phyloP scores from a whole-genome alignment of 2,113 vertebrate species.

The Australoheros scitulus region DNA sequence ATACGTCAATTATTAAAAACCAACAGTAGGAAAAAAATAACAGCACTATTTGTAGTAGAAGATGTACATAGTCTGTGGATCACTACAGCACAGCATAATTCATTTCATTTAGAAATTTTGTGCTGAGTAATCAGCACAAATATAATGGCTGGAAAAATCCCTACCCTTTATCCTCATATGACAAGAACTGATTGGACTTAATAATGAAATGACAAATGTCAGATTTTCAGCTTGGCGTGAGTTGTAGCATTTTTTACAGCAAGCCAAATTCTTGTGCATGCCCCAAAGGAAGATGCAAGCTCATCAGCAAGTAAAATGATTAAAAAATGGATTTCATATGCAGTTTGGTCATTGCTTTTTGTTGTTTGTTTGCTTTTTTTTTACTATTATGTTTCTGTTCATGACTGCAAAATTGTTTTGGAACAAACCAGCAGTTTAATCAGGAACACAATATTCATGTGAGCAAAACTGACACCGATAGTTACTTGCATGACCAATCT shows the following conservation, averaged over 20 bases:
- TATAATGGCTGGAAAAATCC: neutral
- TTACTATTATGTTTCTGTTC: neutral
- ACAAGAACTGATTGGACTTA: constrained; percentile 56
- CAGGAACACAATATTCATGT: neutral
- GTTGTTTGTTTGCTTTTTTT: too few relatives aligned
- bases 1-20: constrained; percentile 52
- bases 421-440: neutral
- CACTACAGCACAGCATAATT: constrained; percentile 29
- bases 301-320: neutral
- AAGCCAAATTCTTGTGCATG: neutral
- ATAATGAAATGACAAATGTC: constrained; percentile 75
- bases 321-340: neutral
- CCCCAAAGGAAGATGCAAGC: neutral
- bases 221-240: constrained; percentile 43
- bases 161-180: constrained; percentile 6
- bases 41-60: constrained; percentile 16
- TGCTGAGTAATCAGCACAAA: constrained; percentile 29
- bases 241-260: neutral
- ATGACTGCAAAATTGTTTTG: neutral
- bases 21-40: constrained; percentile 4
- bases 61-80: constrained; percentile 14
- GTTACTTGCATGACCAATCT: neutral
- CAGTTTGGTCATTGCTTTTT: neutral
- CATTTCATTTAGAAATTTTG: constrained; percentile 12
- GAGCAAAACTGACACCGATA: constrained; percentile 1